Conservation (phyloP, 2,888 invertebrate species). For the Synanthedon tipuliformis region DNA sequence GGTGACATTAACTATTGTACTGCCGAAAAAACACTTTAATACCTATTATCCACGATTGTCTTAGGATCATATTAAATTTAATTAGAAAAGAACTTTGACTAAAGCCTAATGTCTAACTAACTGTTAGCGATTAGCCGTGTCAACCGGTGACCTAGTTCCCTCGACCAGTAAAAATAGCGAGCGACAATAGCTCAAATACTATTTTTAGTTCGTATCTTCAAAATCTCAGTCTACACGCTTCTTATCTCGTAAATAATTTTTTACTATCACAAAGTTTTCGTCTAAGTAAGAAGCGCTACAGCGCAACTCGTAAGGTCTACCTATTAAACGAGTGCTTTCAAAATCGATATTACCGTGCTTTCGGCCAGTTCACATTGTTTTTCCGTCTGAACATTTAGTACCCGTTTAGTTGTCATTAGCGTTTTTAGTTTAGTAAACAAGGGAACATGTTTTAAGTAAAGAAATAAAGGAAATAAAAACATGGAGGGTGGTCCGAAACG, state of each 20-base stretch:
- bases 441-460: constrained; percentile 55
- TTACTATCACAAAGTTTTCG: constrained; percentile 11
- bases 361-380: constrained; percentile 41
- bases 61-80: too few relatives aligned
- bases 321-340: not conserved
- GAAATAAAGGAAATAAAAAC: constrained; percentile 21
- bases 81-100: constrained; percentile 11
- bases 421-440: constrained; percentile 60
- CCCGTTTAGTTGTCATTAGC: constrained; percentile 50
- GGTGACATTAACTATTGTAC: too few relatives aligned
- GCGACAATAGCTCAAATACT: constrained; percentile 65
- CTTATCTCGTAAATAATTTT: constrained; percentile 5
- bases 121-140: constrained; percentile 24
- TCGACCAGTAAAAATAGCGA: constrained; percentile 62
- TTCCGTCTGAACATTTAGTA: constrained; percentile 33
- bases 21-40: too few relatives aligned
- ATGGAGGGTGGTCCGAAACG: constrained; percentile 58
- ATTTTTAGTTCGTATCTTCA: constrained; percentile 62
- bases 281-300: constrained; percentile 12
- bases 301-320: constrained; percentile 28
- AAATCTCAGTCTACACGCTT: constrained; percentile 45
- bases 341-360: constrained; percentile 25
- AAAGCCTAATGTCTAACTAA: constrained; percentile 15
- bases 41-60: too few relatives aligned
- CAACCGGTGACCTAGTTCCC: constrained; percentile 57